Base-by-base conservation (phyloP, 2,888 invertebrate genomes). In the Synanthedon andrenaeformis region DNA sequence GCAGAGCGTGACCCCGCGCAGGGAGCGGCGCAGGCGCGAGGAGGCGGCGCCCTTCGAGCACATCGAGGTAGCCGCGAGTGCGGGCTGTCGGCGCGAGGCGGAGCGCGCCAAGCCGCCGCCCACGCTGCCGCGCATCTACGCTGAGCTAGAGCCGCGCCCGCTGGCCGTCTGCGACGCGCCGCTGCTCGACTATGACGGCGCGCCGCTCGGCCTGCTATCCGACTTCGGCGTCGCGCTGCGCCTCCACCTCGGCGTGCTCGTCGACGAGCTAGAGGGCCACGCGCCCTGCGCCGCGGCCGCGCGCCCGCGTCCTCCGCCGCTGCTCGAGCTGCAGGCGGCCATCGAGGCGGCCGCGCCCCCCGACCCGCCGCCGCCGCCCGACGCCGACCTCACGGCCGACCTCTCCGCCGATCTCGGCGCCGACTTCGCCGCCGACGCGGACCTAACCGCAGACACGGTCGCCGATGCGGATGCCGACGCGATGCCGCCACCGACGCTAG, bases 111-210 rank as follows among this genome's bases (percentile, higher is more conserved):
- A 76, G 3, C 75, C 84, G 59, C 82, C 85, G 66, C 83, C 87
- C 65, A 75, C 77, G 57, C 74, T 87, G 69, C 81, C 86, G 59
- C 77, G 82, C 61, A 59, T 67, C 54, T 82, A 78, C 72, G 58
- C 76, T 41, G 82, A 85, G 72, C 78, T 87, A 67, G 82, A 80
- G 74, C 85, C 86, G 61, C 76, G 85, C 56, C 64, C 63, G 53
- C 59, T 70, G 41, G 53, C 69, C n/a, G 61, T 62, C 41, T 58
- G 59, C 54, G 79, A 80, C 63, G 62, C 60, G 57, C 72, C 70
- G 63, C 75, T 87, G 52, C 53, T 14, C 13, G 84, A 85, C 73
- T 79, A 78, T 69, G 63, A 54, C 17, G 76, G 67, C 49, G 80
- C 81, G 56, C 67, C 72, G 54, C 67, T 85, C 56, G 87, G 87